Conservation (phyloP, 2,888 invertebrate species). For the Phortica magna region DNA sequence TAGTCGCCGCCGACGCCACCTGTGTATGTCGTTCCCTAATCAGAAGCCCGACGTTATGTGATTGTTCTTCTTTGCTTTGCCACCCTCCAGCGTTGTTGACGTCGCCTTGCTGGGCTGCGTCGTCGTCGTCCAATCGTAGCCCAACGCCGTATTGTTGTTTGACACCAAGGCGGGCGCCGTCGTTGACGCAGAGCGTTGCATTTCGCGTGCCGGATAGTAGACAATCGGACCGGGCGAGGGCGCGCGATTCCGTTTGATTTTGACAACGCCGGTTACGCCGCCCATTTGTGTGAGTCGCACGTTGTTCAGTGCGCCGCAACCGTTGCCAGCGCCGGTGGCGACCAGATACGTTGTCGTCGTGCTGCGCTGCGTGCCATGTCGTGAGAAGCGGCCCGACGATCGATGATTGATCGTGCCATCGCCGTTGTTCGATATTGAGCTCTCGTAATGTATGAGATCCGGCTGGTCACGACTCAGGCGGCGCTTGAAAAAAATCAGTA, state of each 20-base stretch:
- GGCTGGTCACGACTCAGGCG: constrained; percentile 83
- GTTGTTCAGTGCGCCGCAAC: constrained; percentile 66
- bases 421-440: constrained; percentile 88
- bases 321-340: constrained; percentile 53
- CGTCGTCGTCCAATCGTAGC: constrained; percentile 74
- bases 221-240: constrained; percentile 79
- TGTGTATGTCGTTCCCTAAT: constrained; percentile 42
- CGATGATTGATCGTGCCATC: constrained; percentile 82
- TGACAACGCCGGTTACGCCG: constrained; percentile 68
- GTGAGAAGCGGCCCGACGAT: constrained; percentile 81
- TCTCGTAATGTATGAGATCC: constrained; percentile 89
- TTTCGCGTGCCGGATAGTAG: constrained; percentile 78
- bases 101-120: background rate
- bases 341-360: constrained; percentile 72
- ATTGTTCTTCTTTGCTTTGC: constrained; percentile 33
- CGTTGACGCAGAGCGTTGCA: constrained; percentile 71
- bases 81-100: background rate
- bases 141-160: constrained; percentile 74
- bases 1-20: constrained; percentile 1
- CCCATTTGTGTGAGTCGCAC: constrained; percentile 72
- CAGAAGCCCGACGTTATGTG: constrained; percentile 77
- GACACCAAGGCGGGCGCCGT: constrained; percentile 55
- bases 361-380: constrained; percentile 79
- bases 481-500: constrained; percentile 87
- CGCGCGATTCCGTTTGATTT: constrained; percentile 77